Conservation (phyloP, 2,113 vertebrate species). For the Catharus fuscescens region DNA sequence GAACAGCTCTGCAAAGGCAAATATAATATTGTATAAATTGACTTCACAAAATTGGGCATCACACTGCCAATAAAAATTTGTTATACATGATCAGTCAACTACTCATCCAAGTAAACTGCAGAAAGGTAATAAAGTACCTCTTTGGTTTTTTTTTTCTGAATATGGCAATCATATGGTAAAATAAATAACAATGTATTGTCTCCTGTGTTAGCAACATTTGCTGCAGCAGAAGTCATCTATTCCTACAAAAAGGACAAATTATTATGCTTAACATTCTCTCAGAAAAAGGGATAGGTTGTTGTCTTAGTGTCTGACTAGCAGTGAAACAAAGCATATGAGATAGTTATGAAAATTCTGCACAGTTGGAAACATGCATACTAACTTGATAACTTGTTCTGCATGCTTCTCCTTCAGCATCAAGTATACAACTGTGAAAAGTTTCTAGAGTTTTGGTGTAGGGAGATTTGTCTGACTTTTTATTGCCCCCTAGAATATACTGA, state of each 20-base stretch:
- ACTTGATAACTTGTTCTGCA: not conserved
- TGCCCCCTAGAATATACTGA: not conserved
- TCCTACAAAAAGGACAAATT: not conserved
- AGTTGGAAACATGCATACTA: not conserved
- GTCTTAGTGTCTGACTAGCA: not conserved
- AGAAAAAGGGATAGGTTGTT: not conserved
- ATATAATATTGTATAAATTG: conserved; percentile 3
- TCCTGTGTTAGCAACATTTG: not conserved
- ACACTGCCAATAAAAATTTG: not conserved
- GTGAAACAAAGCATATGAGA: not conserved
- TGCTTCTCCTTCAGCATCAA: not conserved
- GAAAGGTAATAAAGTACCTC: not conserved
- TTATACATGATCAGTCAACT: conserved; percentile 2
- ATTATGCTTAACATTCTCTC: not conserved
- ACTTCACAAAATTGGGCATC: not conserved
- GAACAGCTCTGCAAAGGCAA: not conserved
- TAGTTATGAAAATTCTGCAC: not conserved
- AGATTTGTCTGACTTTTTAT: not conserved
- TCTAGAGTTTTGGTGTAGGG: not conserved
- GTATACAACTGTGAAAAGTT: not conserved
- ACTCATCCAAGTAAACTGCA: not conserved
- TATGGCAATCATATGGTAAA: not conserved
- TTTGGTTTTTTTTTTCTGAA: not conserved
- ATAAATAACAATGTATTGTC: conserved; percentile 25
- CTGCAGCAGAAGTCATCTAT: not conserved